These are phyloP conservation scores for Ciconia nigra DNA, from an alignment of 2,797 vertebrate species.

Conservation along the genomic window DNA sequence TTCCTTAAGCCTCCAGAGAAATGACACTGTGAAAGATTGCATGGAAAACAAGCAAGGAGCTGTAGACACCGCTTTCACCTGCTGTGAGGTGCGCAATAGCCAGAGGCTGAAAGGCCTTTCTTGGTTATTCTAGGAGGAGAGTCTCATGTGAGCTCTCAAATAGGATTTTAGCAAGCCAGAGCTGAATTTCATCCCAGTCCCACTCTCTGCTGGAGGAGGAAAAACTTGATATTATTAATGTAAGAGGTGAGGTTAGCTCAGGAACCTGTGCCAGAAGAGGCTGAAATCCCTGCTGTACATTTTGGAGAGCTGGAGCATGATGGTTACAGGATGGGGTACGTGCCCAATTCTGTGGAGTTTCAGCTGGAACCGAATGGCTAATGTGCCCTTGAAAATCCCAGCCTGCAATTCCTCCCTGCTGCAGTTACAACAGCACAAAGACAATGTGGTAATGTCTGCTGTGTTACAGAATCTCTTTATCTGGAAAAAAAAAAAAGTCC, in stretches of 20 bases:
- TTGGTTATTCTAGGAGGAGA: not conserved
- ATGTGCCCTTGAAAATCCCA: slow-evolving; percentile 40
- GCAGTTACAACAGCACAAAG: slow-evolving; percentile 56
- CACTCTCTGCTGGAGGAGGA: slow-evolving; percentile 25
- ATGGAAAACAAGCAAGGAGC: not conserved
- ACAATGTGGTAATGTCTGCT: slow-evolving; percentile 68
- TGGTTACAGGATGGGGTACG: not conserved
- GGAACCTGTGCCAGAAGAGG: not conserved
- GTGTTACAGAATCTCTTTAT: slow-evolving; percentile 56
- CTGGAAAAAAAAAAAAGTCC: not conserved
- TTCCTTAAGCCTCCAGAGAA: not conserved
- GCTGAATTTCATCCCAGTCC: slow-evolving; percentile 18
- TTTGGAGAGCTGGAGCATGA: not conserved
- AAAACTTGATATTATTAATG: slow-evolving; percentile 36
- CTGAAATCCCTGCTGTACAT: not conserved
- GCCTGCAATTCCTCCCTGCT: not conserved
- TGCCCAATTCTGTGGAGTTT: slow-evolving; percentile 22
- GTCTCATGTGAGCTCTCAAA: slow-evolving; percentile 20
- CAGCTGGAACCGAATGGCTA: slow-evolving; percentile 6
- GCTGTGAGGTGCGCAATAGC: slow-evolving; percentile 7
- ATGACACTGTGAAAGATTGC: not conserved
- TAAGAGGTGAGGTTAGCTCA: slow-evolving; percentile 36
- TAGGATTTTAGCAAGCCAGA: not conserved
- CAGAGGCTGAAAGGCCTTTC: not conserved
- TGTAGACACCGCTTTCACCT: not conserved